Conservation (phyloP, 2,888 invertebrate species). For the Nesidiocoris tenuis region DNA sequence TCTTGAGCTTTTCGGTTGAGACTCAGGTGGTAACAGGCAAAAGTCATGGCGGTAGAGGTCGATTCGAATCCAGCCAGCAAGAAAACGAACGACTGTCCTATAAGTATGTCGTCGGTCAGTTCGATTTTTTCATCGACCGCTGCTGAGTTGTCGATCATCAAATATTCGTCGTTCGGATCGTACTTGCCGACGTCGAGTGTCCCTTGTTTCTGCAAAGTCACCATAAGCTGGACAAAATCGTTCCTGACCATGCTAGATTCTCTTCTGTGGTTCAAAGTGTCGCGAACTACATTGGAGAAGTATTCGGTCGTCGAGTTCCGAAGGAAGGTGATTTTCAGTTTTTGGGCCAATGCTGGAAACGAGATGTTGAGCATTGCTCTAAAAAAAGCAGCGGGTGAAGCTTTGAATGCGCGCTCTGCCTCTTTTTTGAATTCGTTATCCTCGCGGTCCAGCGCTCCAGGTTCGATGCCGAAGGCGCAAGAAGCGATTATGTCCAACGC, state of each 20-base stretch:
- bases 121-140: constrained; percentile 3
- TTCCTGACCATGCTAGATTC: constrained; percentile 1
- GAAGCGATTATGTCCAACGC: constrained; percentile 9
- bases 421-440: not conserved
- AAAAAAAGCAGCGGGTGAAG: not conserved
- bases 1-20: not conserved
- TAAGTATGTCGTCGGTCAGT: constrained; percentile 21
- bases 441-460: not conserved
- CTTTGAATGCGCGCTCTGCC: not conserved
- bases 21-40: not conserved
- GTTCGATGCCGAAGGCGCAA: constrained; percentile 16
- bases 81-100: constrained; percentile 22
- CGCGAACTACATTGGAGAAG: not conserved
- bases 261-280: not conserved
- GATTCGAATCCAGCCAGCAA: constrained; percentile 23
- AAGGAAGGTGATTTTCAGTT: not conserved
- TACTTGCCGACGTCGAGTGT: constrained; percentile 8
- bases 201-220: constrained; percentile 15
- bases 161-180: constrained; percentile 28
- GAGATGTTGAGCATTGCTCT: not conserved
- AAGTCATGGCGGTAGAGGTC: not conserved
- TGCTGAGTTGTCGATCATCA: not conserved
- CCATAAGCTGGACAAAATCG: constrained; percentile 28
- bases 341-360: not conserved
- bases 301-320: not conserved